A percentile compares a stretch with the other conserved stretches of the same genome.
These are phyloP conservation scores for Amblyornis subalaris DNA, from an alignment of 2,113 vertebrate species.

Conservation along the genomic window DNA sequence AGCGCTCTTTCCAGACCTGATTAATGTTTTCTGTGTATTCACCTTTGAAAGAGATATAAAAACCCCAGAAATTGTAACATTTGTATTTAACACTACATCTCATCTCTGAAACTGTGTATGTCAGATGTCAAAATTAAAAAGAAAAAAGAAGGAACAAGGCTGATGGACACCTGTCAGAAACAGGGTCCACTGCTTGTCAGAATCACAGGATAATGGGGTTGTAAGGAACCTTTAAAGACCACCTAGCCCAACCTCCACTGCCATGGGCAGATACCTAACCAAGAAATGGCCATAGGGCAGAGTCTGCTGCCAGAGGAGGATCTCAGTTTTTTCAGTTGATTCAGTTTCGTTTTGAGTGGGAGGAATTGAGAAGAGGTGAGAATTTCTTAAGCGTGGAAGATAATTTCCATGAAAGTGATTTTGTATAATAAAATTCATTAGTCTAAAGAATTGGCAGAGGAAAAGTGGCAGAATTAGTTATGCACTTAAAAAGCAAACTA, in stretches of 20 bases:
- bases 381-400: not conserved
- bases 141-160: not conserved
- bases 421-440: not conserved
- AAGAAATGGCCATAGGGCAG: not conserved
- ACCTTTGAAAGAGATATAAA: not conserved
- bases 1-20: not conserved
- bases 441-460: not conserved
- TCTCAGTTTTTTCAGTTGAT: not conserved
- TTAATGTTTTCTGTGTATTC: not conserved
- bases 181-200: not conserved
- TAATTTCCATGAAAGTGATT: not conserved
- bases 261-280: not conserved
- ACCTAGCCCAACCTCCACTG: too few relatives aligned
- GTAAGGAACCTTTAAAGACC: not conserved
- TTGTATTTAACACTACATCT: not conserved
- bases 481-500: not conserved
- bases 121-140: not conserved
- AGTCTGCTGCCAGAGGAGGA: not conserved
- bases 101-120: not conserved
- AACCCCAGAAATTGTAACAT: fast-evolving
- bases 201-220: not conserved
- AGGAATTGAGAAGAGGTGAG: not conserved
- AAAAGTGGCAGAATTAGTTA: not conserved
- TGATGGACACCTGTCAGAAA: not conserved
- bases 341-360: not conserved